phyloP scores from a whole-genome alignment of 1,140 invertebrate genomes.

The Hormaphis cornu region DNA sequence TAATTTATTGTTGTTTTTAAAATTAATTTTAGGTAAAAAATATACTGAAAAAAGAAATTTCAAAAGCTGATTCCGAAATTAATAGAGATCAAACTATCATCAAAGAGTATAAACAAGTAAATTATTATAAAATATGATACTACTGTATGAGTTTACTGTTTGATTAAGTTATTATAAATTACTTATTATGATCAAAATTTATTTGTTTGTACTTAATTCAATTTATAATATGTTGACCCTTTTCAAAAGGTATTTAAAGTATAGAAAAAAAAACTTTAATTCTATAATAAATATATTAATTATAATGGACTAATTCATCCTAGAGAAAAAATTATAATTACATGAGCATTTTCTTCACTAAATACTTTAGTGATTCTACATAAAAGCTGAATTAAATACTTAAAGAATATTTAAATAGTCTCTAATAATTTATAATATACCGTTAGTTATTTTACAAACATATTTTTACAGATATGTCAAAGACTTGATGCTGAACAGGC shows the following conservation, averaged over 20 bases:
- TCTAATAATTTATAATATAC: not conserved
- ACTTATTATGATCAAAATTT: not conserved
- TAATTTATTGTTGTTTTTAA: not conserved
- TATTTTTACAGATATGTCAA: conserved; percentile 63
- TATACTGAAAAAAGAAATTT: conserved; percentile 69
- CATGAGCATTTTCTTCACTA: too few relatives aligned
- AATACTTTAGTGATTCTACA: too few relatives aligned
- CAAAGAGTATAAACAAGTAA: conserved; percentile 78
- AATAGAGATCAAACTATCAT: conserved; percentile 66
- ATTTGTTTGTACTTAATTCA: not conserved
- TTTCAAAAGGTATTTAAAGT: too few relatives aligned
- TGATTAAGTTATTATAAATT: not conserved
- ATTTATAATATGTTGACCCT: conserved; percentile 33
- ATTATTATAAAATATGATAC: not conserved
- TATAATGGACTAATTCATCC: too few relatives aligned
- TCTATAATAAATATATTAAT: not conserved
- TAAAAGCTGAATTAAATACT: too few relatives aligned
- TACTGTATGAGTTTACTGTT: not conserved
- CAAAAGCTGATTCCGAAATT: conserved; percentile 62
- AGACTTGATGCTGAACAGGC: conserved; percentile 76
- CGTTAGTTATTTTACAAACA: not conserved
- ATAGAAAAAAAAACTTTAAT: not conserved
- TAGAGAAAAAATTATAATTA: too few relatives aligned
- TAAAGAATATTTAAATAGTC: not conserved
- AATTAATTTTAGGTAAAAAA: conserved; percentile 57